These are phyloP conservation scores for Melopsittacus undulatus DNA, from an alignment of 2,797 vertebrate genomes.

Conservation along the genomic window DNA sequence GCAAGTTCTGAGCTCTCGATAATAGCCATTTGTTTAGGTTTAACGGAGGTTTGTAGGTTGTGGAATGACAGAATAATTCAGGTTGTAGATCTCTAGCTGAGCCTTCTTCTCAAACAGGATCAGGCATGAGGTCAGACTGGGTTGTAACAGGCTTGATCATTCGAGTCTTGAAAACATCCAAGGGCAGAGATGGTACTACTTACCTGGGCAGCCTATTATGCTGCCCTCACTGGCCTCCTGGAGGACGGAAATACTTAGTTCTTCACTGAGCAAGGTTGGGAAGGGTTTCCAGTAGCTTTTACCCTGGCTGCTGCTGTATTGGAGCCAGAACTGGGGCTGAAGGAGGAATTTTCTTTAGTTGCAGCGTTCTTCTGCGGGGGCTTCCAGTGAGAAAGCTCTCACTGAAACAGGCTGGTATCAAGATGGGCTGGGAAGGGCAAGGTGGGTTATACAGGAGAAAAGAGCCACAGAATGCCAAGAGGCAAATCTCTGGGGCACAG, in stretches of 20 bases:
- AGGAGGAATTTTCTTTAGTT: neutral
- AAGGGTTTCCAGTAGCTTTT: neutral
- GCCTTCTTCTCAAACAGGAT: neutral
- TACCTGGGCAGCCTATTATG: neutral
- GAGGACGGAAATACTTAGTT: neutral
- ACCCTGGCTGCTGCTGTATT: neutral
- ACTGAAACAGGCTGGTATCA: neutral
- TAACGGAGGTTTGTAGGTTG: neutral
- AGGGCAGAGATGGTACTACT: neutral
- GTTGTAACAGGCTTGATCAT: neutral
- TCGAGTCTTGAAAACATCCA: neutral
- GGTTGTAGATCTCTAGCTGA: neutral
- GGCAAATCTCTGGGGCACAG: neutral
- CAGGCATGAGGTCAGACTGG: neutral
- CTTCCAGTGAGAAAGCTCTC: neutral
- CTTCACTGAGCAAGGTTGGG: neutral
- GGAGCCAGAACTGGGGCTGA: neutral
- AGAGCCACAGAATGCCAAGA: neutral
- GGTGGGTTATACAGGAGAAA: neutral
- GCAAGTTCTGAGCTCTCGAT: neutral
- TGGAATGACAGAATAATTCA: neutral
- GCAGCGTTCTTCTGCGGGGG: neutral
- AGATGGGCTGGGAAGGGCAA: neutral
- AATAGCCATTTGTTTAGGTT: neutral
- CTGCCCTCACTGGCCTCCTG: neutral